Percentiles rank a stretch among this genome's conserved stretches.
Conservation (phyloP, 2,113 vertebrate genomes). For the Bostrychus sinensis region DNA sequence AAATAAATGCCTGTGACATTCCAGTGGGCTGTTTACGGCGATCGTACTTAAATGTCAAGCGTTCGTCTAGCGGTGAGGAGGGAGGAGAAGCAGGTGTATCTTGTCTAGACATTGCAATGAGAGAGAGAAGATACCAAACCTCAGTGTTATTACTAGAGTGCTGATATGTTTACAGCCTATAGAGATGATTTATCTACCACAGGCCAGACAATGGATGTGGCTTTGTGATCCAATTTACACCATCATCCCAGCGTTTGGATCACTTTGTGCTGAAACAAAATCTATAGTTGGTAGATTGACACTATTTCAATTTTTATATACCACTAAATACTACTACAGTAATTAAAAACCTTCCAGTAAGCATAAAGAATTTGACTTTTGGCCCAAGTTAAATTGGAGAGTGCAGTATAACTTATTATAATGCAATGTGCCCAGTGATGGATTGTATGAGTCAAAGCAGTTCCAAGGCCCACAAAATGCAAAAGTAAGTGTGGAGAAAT, state of each 20-base stretch:
- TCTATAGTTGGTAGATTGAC: not conserved
- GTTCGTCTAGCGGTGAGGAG: slow-evolving; percentile 16
- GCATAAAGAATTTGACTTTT: too few species aligned
- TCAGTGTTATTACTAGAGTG: slow-evolving; percentile 50
- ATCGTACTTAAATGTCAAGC: slow-evolving; percentile 74
- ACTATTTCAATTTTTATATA: not conserved
- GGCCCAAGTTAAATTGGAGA: not conserved
- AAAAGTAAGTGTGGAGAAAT: not conserved
- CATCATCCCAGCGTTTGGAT: slow-evolving; percentile 11
- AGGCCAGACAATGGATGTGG: slow-evolving; percentile 12
- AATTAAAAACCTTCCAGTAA: too few species aligned
- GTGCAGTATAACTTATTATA: not conserved
- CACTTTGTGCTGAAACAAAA: not conserved
- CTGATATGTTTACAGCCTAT: slow-evolving; percentile 54
- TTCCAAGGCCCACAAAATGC: not conserved
- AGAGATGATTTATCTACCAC: slow-evolving; percentile 39
- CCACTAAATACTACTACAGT: not conserved
- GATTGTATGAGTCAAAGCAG: not conserved
- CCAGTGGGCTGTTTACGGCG: slow-evolving; percentile 62
- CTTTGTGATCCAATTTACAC: slow-evolving; percentile 7
- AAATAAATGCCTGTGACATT: slow-evolving; percentile 74
- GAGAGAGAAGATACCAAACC: slow-evolving; percentile 29
- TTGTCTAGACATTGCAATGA: slow-evolving; percentile 22
- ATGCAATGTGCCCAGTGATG: not conserved
- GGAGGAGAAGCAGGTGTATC: slow-evolving; percentile 41